Evolutionary conservation across 2,797 vertebrate genomes (phyloP), one percentile per base, ranked within the genome.

Genomic region (Mycteria americana): DNA sequence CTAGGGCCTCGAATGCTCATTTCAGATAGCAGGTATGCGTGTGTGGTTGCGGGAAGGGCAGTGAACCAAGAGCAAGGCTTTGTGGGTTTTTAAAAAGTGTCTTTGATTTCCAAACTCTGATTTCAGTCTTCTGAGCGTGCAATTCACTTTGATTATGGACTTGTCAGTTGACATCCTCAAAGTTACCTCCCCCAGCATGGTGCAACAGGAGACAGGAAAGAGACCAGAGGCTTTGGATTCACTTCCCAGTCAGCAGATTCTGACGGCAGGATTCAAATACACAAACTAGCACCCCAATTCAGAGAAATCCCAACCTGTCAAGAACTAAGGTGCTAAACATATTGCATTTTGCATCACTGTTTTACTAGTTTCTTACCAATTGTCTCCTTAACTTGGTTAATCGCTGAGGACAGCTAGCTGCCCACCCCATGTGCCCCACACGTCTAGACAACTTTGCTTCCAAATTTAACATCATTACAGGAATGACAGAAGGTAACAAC

Each of bases 1-100:
- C 5, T 1, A 56, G 5, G 23, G 35, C 9, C 31, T 31, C 50
- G 65, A 10, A 37, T 2, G 22, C 9, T 74, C 25, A 4, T 43
- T 48, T 19, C 6, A 17, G 39, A 39, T 2, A 18, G 33, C 41
- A 69, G 51, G 28, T 27, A 6, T 2, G 50, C 0, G 10, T 4
- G 9, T 2, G 7, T 3, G 41, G 17, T 7, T 60, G 28, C 13
- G 25, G 86, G 43, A 54, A 48, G 35, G 46, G 23, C 68, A 72
- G 19, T 1, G 15, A 78, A 6, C 19, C 33, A 24, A 25, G 17
- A 7, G 13, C n/a, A 50, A 79, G 35, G 30, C 6, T 31, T 27
- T 21, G 19, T 15, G 48, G 7, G 19, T 2, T 50, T 54, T 51
- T 14, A 6, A n/a, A n/a, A 67, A 35, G 10, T 2, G 2, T 2